Percentiles rank a stretch among this genome's conserved stretches.
Evolutionary conservation across 2,797 vertebrate species (phyloP).

Genomic region (Enteromius afrohamiltoni): DNA sequence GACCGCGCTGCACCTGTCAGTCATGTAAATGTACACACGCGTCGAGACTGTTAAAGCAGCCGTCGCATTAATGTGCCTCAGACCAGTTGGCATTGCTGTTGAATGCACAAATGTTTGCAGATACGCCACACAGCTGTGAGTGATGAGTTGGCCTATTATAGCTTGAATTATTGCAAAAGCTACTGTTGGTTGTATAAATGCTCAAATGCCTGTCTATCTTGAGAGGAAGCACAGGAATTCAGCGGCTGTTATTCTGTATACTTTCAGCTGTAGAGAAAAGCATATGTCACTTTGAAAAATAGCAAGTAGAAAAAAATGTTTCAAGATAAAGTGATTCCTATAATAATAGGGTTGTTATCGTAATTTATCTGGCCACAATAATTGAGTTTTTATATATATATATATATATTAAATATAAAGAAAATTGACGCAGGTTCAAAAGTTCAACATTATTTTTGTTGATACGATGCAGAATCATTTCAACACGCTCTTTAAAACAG

Average conservation of each 20-base stretch:
- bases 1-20: slow-evolving; percentile 38
- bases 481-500: not conserved
- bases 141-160: slow-evolving; percentile 68
- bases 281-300: not conserved
- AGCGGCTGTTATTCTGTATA: slow-evolving; percentile 56
- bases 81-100: slow-evolving; percentile 46
- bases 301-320: not conserved
- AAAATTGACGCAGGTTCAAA: slow-evolving; percentile 57
- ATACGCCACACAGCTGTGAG: slow-evolving; percentile 11
- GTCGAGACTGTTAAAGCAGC: slow-evolving; percentile 33
- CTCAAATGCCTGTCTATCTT: slow-evolving; percentile 65
- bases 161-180: slow-evolving; percentile 69
- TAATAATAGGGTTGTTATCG: slow-evolving; percentile 57
- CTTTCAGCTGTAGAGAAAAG: not conserved
- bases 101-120: slow-evolving; percentile 41
- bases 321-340: not conserved
- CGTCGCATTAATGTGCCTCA: slow-evolving; percentile 28
- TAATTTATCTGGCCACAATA: slow-evolving; percentile 59
- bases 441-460: not conserved
- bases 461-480: not conserved
- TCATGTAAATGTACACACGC: slow-evolving; percentile 30
- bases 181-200: slow-evolving; percentile 70
- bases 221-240: slow-evolving; percentile 68
- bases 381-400: slow-evolving; percentile 67
- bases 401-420: slow-evolving; percentile 33